Evolutionary conservation across 2,113 vertebrate genomes (phyloP).

Genomic region (Zosterops borbonicus): DNA sequence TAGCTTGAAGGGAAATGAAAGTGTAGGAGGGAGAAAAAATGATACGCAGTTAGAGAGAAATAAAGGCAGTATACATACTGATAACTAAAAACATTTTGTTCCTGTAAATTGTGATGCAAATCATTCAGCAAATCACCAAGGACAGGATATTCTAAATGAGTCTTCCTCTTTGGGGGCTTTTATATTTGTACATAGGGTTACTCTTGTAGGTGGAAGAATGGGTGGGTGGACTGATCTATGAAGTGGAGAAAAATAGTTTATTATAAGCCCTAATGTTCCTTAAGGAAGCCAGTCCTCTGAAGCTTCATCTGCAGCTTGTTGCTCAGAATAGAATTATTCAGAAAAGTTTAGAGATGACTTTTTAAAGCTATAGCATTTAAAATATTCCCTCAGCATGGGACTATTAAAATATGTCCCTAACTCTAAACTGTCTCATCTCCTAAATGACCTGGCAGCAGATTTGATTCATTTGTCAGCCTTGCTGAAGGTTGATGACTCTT

Average conservation of each 20-base stretch:
- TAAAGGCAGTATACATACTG: background rate
- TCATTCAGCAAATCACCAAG: background rate
- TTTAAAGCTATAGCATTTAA: slow-evolving; percentile 23
- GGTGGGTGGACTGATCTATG: slow-evolving; percentile 25
- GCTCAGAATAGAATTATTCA: background rate
- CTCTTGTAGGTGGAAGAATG: background rate
- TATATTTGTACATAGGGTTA: background rate
- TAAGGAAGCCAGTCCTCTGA: background rate
- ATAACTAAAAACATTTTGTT: background rate
- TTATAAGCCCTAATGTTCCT: slow-evolving; percentile 38
- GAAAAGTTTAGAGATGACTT: slow-evolving; percentile 18
- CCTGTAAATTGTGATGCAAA: background rate
- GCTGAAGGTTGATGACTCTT: slow-evolving; percentile 53
- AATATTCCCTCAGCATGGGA: background rate
- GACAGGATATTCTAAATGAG: background rate
- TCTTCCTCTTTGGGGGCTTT: background rate
- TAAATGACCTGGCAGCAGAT: slow-evolving; percentile 40
- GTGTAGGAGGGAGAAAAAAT: background rate
- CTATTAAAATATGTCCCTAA: slow-evolving; percentile 15
- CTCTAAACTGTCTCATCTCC: background rate
- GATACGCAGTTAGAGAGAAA: background rate
- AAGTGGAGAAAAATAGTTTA: slow-evolving; percentile 40
- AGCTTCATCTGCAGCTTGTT: slow-evolving; percentile 15
- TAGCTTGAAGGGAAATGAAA: background rate
- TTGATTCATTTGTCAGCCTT: slow-evolving; percentile 51